A percentile compares a stretch with the other conserved stretches of the same genome.
These are phyloP conservation scores for Rhinichthys klamathensis DNA, from an alignment of 2,113 vertebrate species.

Conservation along the genomic window DNA sequence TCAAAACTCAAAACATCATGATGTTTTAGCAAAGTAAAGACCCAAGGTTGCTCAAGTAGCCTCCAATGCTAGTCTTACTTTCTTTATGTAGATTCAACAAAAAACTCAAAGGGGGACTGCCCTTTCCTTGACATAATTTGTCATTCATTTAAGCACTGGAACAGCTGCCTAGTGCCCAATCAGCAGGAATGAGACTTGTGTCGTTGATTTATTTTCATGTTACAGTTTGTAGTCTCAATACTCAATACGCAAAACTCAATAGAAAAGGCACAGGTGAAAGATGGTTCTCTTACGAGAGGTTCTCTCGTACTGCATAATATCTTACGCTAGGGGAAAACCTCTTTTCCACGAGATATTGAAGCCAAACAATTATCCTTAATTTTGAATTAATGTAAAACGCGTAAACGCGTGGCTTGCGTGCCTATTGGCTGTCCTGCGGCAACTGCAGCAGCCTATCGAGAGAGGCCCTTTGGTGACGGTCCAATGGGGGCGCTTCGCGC, in stretches of 20 bases:
- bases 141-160: constrained; percentile 4
- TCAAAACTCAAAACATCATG: background rate
- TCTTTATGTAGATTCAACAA: constrained; percentile 12
- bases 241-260: constrained; percentile 1
- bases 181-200: background rate
- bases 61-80: background rate
- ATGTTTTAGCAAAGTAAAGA: background rate
- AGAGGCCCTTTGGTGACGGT: no score
- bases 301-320: no score
- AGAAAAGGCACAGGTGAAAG: background rate
- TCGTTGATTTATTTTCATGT: constrained; percentile 10
- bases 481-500: no score
- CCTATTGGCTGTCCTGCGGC: no score
- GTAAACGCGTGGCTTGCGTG: no score
- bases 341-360: no score
- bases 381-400: no score
- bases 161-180: background rate
- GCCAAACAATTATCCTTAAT: no score
- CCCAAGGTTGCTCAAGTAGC: background rate
- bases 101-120: background rate
- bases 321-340: no score
- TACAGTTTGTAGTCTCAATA: background rate
- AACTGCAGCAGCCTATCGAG: no score
- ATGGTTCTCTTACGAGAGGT: no score
- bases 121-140: constrained; percentile 23